These are phyloP conservation scores for Anastatus disparis DNA, from an alignment of 1,140 invertebrate species.

Conservation along the genomic window DNA sequence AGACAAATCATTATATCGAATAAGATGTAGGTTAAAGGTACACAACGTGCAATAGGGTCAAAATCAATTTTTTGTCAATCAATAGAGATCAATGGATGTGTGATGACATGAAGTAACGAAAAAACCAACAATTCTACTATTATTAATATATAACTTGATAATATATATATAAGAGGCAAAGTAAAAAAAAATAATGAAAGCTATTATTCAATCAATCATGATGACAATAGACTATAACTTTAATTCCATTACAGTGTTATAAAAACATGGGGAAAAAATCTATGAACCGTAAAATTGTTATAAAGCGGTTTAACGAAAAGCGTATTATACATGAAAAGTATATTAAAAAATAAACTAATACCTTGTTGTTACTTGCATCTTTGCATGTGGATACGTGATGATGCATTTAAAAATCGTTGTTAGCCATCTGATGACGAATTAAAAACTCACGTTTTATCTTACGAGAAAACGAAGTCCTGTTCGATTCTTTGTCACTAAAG, in stretches of 20 bases:
- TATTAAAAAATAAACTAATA: conserved; percentile 36
- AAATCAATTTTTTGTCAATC: conserved; percentile 36
- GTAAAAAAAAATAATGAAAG: conserved; percentile 44
- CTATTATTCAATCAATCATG: conserved; percentile 59
- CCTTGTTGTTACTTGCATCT: conserved; percentile 48
- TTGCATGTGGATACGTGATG: conserved; percentile 43
- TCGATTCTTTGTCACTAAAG: conserved; percentile 1
- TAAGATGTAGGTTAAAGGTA: conserved; percentile 16
- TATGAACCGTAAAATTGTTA: conserved; percentile 44
- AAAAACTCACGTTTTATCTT: conserved; percentile 28
- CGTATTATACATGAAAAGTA: conserved; percentile 23
- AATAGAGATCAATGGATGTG: conserved; percentile 22
- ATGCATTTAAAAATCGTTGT: conserved; percentile 34
- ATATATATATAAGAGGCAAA: too few relatives aligned
- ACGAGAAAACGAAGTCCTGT: conserved; percentile 30
- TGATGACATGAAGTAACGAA: conserved; percentile 36
- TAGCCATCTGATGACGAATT: conserved; percentile 1
- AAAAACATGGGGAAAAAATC: conserved; percentile 23
- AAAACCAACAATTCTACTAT: conserved; percentile 40
- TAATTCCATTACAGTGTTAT: conserved; percentile 35
- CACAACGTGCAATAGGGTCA: conserved; percentile 51
- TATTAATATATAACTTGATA: conserved; percentile 10
- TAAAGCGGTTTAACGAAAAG: conserved; percentile 15
- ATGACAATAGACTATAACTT: conserved; percentile 59
- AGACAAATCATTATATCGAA: conserved; percentile 31